A percentile compares a stretch with the other conserved stretches of the same genome.
phyloP scores from a whole-genome alignment of 2,113 vertebrate genomes.

The Leucoraja erinaceus region DNA sequence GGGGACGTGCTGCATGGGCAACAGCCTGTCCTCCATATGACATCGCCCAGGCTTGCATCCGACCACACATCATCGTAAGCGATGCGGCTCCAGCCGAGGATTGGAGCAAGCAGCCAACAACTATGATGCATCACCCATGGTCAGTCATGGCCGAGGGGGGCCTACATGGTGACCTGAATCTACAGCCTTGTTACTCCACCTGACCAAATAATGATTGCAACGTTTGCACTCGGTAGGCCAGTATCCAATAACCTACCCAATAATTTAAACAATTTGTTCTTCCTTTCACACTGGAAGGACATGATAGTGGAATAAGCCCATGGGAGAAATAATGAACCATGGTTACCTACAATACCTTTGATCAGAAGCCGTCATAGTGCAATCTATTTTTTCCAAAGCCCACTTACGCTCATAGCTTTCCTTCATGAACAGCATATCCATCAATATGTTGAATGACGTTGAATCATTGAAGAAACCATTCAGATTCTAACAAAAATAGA shows the following conservation, averaged over 20 bases:
- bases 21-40: too few species aligned
- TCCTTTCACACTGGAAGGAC: not conserved
- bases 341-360: not conserved
- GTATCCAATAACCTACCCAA: not conserved
- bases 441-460: slow-evolving; percentile 82
- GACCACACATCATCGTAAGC: too few species aligned
- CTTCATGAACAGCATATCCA: slow-evolving; percentile 83
- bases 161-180: too few species aligned
- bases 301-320: not conserved
- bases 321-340: not conserved
- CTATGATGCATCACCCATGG: too few species aligned
- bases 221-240: not conserved
- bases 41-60: too few species aligned
- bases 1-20: too few species aligned
- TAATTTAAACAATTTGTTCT: not conserved
- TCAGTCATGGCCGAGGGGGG: too few species aligned
- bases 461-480: slow-evolving; percentile 77
- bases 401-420: slow-evolving; percentile 73
- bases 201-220: not conserved
- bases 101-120: too few species aligned
- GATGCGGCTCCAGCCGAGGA: too few species aligned
- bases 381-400: not conserved
- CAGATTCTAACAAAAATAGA: slow-evolving; percentile 60
- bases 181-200: too few species aligned
- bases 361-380: not conserved